Conservation (phyloP, 2,113 vertebrate genomes). For the Cynopterus brachyotis region DNA sequence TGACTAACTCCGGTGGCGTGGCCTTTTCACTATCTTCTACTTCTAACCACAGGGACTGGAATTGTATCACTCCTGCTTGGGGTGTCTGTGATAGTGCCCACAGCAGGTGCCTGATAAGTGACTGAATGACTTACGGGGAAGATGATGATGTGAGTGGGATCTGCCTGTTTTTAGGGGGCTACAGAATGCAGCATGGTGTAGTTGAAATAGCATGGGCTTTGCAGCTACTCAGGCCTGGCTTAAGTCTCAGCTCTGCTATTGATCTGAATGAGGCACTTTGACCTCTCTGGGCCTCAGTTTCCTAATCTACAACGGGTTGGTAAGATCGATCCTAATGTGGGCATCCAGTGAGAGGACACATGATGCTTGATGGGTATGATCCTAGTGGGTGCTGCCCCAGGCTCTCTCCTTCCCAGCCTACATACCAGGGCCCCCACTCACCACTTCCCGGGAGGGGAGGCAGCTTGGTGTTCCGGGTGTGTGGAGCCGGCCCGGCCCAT, state of each 20-base stretch:
- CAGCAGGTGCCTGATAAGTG: not conserved
- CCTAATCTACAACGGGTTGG: not conserved
- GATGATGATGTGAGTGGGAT: not conserved
- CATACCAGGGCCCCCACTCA: conserved; percentile 74
- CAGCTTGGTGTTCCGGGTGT: conserved; percentile 93
- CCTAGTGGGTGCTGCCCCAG: not conserved
- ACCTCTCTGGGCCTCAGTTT: not conserved
- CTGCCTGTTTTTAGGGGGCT: not conserved
- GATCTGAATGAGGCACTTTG: not conserved
- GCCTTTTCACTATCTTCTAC: not conserved
- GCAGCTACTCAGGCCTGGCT: not conserved
- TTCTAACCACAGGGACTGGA: not conserved
- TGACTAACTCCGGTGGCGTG: not conserved
- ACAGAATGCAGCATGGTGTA: fast-evolving
- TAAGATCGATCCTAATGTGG: not conserved
- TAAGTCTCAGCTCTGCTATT: not conserved
- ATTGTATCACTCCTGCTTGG: not conserved
- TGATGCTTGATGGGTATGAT: not conserved
- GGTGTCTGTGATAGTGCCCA: not conserved
- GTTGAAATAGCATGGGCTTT: not conserved
- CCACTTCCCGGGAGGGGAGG: conserved; percentile 94
- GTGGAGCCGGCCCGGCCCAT: conserved; percentile 90
- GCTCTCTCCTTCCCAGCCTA: not conserved
- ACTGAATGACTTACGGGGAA: not conserved
- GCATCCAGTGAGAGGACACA: not conserved